Evolutionary conservation across 2,888 invertebrate species (phyloP).

Genomic region (Rugalucina vietnamica): DNA sequence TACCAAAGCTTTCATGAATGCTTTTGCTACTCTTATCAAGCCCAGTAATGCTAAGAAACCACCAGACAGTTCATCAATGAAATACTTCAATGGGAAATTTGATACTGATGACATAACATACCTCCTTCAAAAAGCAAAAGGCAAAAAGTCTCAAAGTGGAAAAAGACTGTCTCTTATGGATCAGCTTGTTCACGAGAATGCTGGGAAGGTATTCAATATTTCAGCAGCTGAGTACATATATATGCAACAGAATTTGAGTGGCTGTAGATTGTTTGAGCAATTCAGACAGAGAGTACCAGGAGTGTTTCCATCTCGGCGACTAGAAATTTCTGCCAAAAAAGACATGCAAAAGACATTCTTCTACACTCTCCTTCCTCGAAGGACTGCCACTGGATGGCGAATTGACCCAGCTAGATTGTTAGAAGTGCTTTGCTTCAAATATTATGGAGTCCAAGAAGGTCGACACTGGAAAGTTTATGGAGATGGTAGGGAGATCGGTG

Average conservation of each 20-base stretch:
- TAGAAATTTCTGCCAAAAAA: neutral
- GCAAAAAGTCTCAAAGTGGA: no score
- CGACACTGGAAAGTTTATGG: conserved; percentile 2
- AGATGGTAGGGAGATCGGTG: neutral
- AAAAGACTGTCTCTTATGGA: neutral
- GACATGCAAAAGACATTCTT: neutral
- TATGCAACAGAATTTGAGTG: neutral
- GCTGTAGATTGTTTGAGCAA: neutral
- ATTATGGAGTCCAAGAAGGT: neutral
- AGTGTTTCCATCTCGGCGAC: neutral
- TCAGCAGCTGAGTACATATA: neutral
- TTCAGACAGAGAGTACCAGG: no score
- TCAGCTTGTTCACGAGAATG: neutral
- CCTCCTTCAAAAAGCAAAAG: neutral
- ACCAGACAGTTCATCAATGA: neutral
- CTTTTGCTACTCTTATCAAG: neutral
- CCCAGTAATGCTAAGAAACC: neutral
- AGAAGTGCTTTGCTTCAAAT: neutral
- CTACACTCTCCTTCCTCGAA: neutral
- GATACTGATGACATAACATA: neutral
- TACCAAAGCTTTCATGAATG: neutral
- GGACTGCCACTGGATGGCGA: neutral
- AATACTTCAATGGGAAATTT: neutral
- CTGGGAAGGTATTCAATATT: neutral
- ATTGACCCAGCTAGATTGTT: neutral